Percentiles rank a stretch among this genome's conserved stretches.
These are phyloP conservation scores for Picus viridis DNA, from an alignment of 2,797 vertebrate genomes.

Conservation along the genomic window DNA sequence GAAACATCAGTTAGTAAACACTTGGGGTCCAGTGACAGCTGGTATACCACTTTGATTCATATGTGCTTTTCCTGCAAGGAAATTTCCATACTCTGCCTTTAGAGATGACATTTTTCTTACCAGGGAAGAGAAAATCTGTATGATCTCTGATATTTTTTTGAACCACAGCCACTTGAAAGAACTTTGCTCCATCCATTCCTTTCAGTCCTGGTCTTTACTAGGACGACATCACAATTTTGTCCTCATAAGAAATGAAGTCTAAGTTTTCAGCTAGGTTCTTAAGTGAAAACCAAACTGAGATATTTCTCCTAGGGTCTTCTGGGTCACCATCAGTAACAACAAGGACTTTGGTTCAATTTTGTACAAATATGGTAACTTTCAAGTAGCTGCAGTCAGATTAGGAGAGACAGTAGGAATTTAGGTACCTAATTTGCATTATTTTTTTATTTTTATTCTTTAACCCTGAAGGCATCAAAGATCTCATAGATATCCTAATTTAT, in stretches of 20 bases:
- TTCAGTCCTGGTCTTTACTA: background rate
- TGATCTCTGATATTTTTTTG: background rate
- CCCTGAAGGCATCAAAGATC: background rate
- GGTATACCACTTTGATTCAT: background rate
- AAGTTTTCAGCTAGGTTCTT: background rate
- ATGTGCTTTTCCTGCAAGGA: background rate
- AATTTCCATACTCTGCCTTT: background rate
- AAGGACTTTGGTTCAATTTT: background rate
- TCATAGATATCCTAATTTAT: background rate
- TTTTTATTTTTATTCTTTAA: background rate
- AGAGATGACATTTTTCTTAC: background rate
- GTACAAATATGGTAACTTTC: background rate
- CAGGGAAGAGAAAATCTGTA: background rate
- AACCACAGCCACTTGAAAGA: background rate
- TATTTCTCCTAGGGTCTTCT: background rate
- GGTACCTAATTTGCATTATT: background rate
- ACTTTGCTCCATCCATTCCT: background rate
- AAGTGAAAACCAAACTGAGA: background rate
- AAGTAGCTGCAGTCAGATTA: background rate
- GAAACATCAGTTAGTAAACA: background rate
- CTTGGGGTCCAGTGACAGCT: slow-evolving; percentile 1
- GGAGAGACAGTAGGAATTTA: background rate
- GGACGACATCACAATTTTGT: background rate
- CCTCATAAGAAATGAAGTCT: background rate
- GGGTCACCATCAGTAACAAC: background rate